Conservation (phyloP, 2,113 vertebrate species). For the Sula dactylatra region DNA sequence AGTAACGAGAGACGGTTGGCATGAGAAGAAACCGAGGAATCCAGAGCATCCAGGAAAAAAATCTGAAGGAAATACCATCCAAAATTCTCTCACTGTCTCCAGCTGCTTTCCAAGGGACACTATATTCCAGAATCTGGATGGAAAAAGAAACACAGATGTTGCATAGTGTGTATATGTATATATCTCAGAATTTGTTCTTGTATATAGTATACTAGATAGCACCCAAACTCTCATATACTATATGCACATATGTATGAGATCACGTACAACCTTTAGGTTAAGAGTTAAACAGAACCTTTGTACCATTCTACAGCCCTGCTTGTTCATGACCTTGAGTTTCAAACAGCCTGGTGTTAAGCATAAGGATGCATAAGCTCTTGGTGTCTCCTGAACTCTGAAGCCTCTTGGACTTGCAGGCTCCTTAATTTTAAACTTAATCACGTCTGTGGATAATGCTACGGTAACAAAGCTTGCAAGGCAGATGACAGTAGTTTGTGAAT, state of each 20-base stretch:
- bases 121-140: neutral
- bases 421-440: neutral
- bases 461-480: neutral
- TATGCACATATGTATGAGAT: neutral
- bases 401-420: neutral
- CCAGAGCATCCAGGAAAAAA: neutral
- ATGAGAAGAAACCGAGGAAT: neutral
- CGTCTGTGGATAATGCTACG: neutral
- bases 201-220: accelerated
- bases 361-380: neutral
- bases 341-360: neutral
- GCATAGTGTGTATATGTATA: neutral
- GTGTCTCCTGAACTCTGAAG: neutral
- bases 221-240: neutral
- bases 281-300: neutral
- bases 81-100: neutral
- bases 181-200: neutral
- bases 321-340: accelerated
- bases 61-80: neutral
- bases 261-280: neutral
- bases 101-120: neutral
- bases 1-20: neutral
- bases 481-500: neutral
- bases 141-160: neutral
- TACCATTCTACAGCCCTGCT: neutral